A percentile compares a stretch with the other conserved stretches of the same genome.
These are phyloP conservation scores for Pecten maximus DNA, from an alignment of 2,888 invertebrate species.

Conservation along the genomic window DNA sequence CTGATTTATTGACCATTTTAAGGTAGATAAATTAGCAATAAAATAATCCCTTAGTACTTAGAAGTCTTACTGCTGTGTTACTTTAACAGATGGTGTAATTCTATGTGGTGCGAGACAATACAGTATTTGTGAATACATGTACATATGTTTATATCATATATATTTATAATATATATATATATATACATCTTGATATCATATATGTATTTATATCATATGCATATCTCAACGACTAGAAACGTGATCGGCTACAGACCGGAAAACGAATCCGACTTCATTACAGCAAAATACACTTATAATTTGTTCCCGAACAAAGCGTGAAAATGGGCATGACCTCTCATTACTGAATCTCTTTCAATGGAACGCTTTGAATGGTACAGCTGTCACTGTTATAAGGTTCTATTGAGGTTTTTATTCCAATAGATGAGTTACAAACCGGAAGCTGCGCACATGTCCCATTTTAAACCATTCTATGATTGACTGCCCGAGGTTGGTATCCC, in stretches of 20 bases:
- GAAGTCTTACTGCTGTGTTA: no score
- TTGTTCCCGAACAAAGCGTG: background rate
- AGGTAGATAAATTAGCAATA: no score
- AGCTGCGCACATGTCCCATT: constrained; percentile 25
- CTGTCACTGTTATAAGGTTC: background rate
- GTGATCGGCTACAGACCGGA: background rate
- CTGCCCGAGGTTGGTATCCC: background rate
- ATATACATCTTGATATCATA: no score
- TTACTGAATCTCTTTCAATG: constrained; percentile 21
- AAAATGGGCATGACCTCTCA: constrained; percentile 29
- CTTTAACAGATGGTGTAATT: no score
- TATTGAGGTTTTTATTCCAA: background rate
- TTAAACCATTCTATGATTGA: background rate
- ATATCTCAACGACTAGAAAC: background rate
- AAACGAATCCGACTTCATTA: background rate
- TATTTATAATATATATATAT: no score
- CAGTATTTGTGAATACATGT: no score
- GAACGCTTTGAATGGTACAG: constrained; percentile 17
- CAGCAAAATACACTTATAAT: background rate
- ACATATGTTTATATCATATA: no score
- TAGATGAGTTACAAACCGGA: constrained; percentile 1
- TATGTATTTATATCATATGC: no score
- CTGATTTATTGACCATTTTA: no score
- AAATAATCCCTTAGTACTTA: no score
- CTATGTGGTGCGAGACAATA: no score